phyloP scores from a whole-genome alignment of 2,888 invertebrate species.

The Morpho achilles region DNA sequence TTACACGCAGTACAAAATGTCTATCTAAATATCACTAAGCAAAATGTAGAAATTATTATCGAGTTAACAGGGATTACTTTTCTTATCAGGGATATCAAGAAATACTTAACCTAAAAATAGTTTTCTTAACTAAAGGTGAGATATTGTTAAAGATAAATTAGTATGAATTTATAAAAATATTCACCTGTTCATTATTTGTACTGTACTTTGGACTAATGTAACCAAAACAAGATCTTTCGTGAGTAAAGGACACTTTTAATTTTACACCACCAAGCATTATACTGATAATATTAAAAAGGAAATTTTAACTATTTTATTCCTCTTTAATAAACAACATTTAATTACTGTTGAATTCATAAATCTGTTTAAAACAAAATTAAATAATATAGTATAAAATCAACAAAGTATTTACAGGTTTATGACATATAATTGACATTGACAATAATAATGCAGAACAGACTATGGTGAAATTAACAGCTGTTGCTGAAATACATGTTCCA shows the following conservation, averaged over 20 bases:
- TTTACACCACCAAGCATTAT: conserved; percentile 62
- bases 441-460: background rate
- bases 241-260: conserved; percentile 56
- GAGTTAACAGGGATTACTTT: too few relatives aligned
- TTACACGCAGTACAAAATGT: too few relatives aligned
- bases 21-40: too few relatives aligned
- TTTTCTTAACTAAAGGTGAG: background rate
- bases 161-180: conserved; percentile 9
- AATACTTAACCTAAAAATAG: conserved; percentile 14
- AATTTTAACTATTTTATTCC: background rate
- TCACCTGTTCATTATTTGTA: conserved; percentile 63
- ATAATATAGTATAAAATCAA: too few relatives aligned
- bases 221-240: conserved; percentile 67
- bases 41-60: too few relatives aligned
- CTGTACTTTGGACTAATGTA: conserved; percentile 70
- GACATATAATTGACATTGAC: background rate
- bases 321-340: too few relatives aligned
- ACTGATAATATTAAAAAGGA: conserved; percentile 13
- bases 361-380: too few relatives aligned
- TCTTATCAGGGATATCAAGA: conserved; percentile 9
- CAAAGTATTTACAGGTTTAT: background rate
- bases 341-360: too few relatives aligned
- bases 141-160: background rate
- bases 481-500: too few relatives aligned
- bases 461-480: too few relatives aligned